phyloP scores from a whole-genome alignment of 2,113 vertebrate genomes.

The Myodes glareolus region DNA sequence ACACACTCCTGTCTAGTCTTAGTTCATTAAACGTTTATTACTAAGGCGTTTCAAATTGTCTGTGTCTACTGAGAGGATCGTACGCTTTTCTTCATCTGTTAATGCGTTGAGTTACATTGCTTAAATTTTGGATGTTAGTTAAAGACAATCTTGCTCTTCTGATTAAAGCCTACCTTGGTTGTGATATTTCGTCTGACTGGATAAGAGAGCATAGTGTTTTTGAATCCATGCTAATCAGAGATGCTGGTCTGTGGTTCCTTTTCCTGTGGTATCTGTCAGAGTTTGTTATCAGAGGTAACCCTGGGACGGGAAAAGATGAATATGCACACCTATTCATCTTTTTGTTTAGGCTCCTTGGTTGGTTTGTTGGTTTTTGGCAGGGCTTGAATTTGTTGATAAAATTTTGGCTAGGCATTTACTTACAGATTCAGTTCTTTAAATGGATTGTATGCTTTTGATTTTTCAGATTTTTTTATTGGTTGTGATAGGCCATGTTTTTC shows the following conservation, averaged over 20 bases:
- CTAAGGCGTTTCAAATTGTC: neutral
- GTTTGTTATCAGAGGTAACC: neutral
- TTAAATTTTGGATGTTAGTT: neutral
- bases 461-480: conserved; percentile 20
- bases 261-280: neutral
- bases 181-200: neutral
- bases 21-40: conserved; percentile 21
- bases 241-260: neutral
- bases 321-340: neutral
- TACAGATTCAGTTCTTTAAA: neutral
- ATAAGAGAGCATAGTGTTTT: neutral
- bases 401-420: neutral
- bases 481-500: conserved; percentile 19
- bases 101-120: neutral
- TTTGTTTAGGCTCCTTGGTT: neutral
- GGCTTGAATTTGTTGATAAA: neutral
- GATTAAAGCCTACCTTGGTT: neutral
- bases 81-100: neutral
- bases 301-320: conserved; percentile 6
- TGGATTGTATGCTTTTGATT: neutral
- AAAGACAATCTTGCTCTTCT: neutral
- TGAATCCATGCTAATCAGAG: neutral
- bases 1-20: neutral
- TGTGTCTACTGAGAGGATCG: neutral
- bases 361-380: neutral